Percentiles rank a stretch among this genome's conserved stretches.
Conservation (phyloP, 1,140 invertebrate species). For the Bombus consobrinus region DNA sequence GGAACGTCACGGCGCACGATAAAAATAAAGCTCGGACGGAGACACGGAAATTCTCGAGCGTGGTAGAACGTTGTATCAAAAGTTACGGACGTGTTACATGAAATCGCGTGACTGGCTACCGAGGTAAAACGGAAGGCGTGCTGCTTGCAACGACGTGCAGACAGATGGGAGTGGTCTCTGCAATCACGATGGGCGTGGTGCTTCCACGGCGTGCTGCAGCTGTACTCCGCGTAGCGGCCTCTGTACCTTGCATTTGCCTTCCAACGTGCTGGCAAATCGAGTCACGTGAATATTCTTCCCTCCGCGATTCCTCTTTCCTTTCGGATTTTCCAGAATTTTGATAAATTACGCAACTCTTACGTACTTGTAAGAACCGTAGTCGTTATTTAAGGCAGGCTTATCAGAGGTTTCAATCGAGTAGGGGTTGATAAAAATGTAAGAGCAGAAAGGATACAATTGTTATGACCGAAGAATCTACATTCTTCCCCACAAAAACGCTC, state of each 20-base stretch:
- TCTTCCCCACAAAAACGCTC: accelerated
- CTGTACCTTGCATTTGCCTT: constrained; percentile 27
- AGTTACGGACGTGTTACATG: constrained; percentile 46
- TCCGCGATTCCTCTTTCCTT: not conserved
- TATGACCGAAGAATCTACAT: too few relatives aligned
- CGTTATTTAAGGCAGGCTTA: too few relatives aligned
- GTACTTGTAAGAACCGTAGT: too few relatives aligned
- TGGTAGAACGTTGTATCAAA: constrained; percentile 29
- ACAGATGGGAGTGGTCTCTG: constrained; percentile 77
- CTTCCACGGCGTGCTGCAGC: constrained; percentile 61
- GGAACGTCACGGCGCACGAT: not conserved
- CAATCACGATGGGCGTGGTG: constrained; percentile 78
- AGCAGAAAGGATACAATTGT: too few relatives aligned
- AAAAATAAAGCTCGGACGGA: constrained; percentile 24
- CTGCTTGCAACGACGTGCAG: constrained; percentile 64
- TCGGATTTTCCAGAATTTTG: too few relatives aligned
- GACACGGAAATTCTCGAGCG: constrained; percentile 24
- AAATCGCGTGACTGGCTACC: constrained; percentile 60
- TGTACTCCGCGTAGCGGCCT: constrained; percentile 47
- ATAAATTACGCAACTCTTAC: too few relatives aligned
- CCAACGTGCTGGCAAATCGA: not conserved
- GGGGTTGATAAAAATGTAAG: too few relatives aligned
- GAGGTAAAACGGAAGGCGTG: constrained; percentile 57
- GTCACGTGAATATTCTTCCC: not conserved
- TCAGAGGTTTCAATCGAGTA: too few relatives aligned